These are phyloP conservation scores for Lethrus apterus DNA, from an alignment of 1,140 invertebrate genomes.

Conservation along the genomic window DNA sequence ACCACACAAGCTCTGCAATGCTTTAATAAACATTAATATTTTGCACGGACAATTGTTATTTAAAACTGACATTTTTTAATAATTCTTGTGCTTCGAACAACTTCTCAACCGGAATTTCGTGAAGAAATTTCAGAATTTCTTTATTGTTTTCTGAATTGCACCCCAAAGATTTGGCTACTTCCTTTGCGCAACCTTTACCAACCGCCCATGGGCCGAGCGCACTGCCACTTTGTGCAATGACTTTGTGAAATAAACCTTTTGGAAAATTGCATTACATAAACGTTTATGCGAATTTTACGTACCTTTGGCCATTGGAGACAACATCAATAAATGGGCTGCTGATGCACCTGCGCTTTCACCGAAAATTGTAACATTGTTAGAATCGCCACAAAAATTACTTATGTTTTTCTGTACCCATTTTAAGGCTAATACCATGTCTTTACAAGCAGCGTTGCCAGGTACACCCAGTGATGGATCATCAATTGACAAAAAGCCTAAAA, in stretches of 20 bases:
- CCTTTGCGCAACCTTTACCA: no score
- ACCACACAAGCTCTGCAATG: conserved; percentile 34
- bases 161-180: conserved; percentile 8
- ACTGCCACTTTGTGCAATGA: conserved; percentile 2
- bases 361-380: conserved; percentile 51
- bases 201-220: background rate
- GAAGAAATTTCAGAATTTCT: conserved; percentile 20
- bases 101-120: conserved; percentile 3
- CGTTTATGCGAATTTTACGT: no score
- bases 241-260: conserved; percentile 10
- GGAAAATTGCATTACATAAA: no score
- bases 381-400: conserved; percentile 48
- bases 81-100: conserved; percentile 5
- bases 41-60: no score
- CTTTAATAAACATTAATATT: no score
- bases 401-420: conserved; percentile 55
- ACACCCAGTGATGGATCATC: conserved; percentile 29
- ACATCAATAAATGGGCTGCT: conserved; percentile 42
- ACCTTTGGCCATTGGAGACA: conserved; percentile 48
- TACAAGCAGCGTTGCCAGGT: conserved; percentile 53
- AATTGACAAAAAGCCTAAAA: conserved; percentile 46
- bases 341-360: conserved; percentile 50
- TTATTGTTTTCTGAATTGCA: conserved; percentile 17
- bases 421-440: conserved; percentile 51
- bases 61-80: conserved; percentile 12